Conservation (phyloP, 1,140 invertebrate genomes). For the Catajapyx aquilonaris region DNA sequence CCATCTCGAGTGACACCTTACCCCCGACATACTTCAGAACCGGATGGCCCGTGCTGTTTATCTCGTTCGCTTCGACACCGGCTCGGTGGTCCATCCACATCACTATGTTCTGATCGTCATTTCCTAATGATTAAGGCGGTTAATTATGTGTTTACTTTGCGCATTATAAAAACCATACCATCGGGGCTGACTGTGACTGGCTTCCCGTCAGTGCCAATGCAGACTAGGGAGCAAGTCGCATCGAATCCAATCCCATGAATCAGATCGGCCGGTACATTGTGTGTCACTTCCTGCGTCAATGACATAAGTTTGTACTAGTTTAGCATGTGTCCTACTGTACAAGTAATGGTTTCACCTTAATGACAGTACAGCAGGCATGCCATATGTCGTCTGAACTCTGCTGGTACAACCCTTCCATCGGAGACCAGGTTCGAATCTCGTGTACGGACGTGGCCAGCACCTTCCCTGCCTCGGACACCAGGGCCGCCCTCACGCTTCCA, state of each 20-base stretch:
- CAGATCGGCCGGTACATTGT: slow-evolving; percentile 26
- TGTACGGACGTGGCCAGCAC: slow-evolving; percentile 37
- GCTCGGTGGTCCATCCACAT: slow-evolving; percentile 96
- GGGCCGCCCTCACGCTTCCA: slow-evolving; percentile 60
- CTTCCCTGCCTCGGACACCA: slow-evolving; percentile 43
- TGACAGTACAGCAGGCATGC: slow-evolving; percentile 39
- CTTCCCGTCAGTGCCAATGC: slow-evolving; percentile 40
- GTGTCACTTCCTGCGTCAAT: slow-evolving; percentile 40
- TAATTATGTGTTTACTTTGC: not conserved
- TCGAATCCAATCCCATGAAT: slow-evolving; percentile 82
- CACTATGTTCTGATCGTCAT: slow-evolving; percentile 61
- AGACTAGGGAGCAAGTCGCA: slow-evolving; percentile 86
- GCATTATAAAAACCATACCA: slow-evolving; percentile 26
- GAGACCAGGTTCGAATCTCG: slow-evolving; percentile 54
- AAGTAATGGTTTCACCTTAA: slow-evolving; percentile 32
- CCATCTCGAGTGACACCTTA: slow-evolving; percentile 83
- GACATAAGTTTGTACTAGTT: no score
- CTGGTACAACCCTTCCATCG: slow-evolving; percentile 56
- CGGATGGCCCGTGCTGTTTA: slow-evolving; percentile 53
- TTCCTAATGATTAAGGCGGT: slow-evolving; percentile 19
- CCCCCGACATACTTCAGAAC: slow-evolving; percentile 75
- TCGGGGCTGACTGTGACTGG: slow-evolving; percentile 53
- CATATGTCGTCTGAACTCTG: slow-evolving; percentile 88
- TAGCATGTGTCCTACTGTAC: slow-evolving; percentile 4
- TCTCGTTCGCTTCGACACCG: slow-evolving; percentile 50